phyloP scores from a whole-genome alignment of 2,888 invertebrate species.

The Calameuta pallipes region DNA sequence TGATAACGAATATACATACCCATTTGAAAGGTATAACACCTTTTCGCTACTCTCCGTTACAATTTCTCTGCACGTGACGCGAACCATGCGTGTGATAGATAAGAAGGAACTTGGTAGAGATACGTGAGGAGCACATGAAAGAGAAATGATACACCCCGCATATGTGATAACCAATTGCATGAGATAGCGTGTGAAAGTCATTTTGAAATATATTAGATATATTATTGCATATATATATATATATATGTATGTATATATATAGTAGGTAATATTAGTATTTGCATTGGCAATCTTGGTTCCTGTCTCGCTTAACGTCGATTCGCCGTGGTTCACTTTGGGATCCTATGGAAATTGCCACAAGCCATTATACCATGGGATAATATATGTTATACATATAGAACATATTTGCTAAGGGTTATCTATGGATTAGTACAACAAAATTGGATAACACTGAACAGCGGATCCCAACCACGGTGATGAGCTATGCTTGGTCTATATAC shows the following conservation, averaged over 20 bases:
- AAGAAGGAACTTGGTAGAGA: background rate
- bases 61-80: background rate
- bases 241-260: background rate
- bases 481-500: constrained; percentile 48
- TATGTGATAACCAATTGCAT: background rate
- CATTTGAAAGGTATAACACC: background rate
- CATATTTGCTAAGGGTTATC: constrained; percentile 18
- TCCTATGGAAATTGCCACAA: background rate
- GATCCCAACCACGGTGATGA: constrained; percentile 45
- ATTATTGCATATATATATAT: background rate
- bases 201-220: background rate
- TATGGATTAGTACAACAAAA: background rate
- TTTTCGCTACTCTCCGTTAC: background rate
- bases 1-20: background rate
- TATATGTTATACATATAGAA: background rate
- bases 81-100: background rate
- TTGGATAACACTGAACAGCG: background rate
- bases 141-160: background rate
- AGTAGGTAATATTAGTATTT: constrained; percentile 5
- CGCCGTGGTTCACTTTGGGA: constrained; percentile 52
- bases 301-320: constrained; percentile 60
- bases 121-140: background rate
- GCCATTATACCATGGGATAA: background rate
- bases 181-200: background rate
- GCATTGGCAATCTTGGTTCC: constrained; percentile 64